phyloP scores from a whole-genome alignment of 1,140 invertebrate species.

The Apis cerana region DNA sequence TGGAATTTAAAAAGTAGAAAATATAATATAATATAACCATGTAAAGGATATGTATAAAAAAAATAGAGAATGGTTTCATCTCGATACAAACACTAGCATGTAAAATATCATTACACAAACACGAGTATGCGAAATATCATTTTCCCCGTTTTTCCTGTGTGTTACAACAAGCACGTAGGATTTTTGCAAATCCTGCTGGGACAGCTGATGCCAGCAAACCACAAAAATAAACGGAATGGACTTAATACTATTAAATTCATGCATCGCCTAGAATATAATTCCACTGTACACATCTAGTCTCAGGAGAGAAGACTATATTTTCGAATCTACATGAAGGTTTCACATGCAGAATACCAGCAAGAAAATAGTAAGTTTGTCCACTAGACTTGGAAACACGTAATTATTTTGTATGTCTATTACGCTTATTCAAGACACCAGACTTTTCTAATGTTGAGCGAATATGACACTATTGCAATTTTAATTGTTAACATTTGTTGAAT shows the following conservation, averaged over 20 bases:
- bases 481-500: neutral
- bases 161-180: neutral
- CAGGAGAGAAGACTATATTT: neutral
- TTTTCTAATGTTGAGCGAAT: neutral
- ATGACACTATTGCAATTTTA: neutral
- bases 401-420: neutral
- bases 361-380: neutral
- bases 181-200: neutral
- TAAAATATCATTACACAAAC: no score
- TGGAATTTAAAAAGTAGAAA: no score
- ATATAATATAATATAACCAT: neutral
- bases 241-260: conserved; percentile 29
- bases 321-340: neutral
- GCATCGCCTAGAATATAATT: conserved; percentile 17
- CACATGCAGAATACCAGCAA: neutral
- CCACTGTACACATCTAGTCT: neutral
- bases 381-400: neutral
- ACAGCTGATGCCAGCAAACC: neutral
- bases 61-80: neutral
- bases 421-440: neutral
- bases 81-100: neutral
- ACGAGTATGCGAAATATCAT: neutral
- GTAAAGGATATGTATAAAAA: neutral
- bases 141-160: conserved; percentile 6
- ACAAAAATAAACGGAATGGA: conserved; percentile 7